Evolutionary conservation across 2,797 vertebrate species (phyloP).

Genomic region (Enteromius mattozi): DNA sequence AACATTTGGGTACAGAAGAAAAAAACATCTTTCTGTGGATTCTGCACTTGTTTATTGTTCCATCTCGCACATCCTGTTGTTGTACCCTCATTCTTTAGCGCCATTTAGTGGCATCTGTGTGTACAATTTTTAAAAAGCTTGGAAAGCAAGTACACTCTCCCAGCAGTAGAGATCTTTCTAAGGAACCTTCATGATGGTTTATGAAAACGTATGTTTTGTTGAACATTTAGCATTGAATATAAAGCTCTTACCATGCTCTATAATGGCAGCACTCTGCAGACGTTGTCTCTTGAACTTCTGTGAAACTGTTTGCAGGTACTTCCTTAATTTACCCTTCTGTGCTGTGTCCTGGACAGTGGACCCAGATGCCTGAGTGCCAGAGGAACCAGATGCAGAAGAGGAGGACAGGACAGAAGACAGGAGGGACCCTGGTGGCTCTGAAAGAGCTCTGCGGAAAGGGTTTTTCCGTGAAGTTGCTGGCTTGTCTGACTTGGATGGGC

Average conservation of each 20-base stretch:
- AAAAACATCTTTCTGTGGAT: background rate
- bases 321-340: slow-evolving; percentile 75
- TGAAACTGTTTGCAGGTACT: slow-evolving; percentile 81
- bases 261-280: slow-evolving; percentile 62
- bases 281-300: slow-evolving; percentile 81
- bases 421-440: slow-evolving; percentile 76
- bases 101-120: slow-evolving; percentile 17
- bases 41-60: slow-evolving; percentile 11
- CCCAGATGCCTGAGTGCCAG: slow-evolving; percentile 58
- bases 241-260: slow-evolving; percentile 69
- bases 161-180: background rate
- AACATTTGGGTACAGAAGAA: background rate
- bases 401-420: slow-evolving; percentile 61
- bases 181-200: background rate
- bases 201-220: background rate
- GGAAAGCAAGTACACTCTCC: background rate
- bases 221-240: background rate
- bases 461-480: slow-evolving; percentile 69
- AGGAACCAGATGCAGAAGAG: slow-evolving; percentile 53
- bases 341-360: slow-evolving; percentile 68
- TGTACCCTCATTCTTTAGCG: slow-evolving; percentile 17
- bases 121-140: background rate
- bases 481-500: slow-evolving; percentile 65
- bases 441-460: slow-evolving; percentile 86
- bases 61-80: slow-evolving; percentile 33